These are phyloP conservation scores for Mesocentrotus franciscanus DNA, from an alignment of 53 echinoderm and acorn worm species.

Conservation along the genomic window DNA sequence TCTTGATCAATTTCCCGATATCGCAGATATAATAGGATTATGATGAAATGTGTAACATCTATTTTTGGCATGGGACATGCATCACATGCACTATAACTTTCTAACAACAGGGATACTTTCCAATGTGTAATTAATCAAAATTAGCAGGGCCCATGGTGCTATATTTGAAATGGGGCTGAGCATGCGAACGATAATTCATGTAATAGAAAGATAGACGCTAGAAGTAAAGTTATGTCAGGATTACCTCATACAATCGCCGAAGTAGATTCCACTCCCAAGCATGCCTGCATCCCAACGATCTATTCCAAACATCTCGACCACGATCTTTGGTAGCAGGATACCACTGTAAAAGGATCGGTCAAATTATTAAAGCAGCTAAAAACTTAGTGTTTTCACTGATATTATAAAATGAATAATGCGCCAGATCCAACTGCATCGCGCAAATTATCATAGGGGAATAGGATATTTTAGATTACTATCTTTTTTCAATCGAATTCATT, in stretches of 20 bases:
- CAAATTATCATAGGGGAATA: too few relatives aligned
- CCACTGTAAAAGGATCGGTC: conserved; percentile 64
- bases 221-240: neutral
- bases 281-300: conserved; percentile 84
- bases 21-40: too few relatives aligned
- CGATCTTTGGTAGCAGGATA: conserved; percentile 85
- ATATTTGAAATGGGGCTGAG: too few relatives aligned
- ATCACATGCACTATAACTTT: neutral
- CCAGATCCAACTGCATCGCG: too few relatives aligned
- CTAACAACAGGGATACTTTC: neutral
- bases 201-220: neutral
- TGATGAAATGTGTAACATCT: neutral
- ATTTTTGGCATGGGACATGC: neutral
- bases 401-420: too few relatives aligned
- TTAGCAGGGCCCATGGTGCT: too few relatives aligned
- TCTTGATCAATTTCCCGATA: too few relatives aligned
- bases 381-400: too few relatives aligned
- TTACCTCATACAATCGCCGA: conserved; percentile 83
- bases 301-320: conserved; percentile 80
- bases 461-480: too few relatives aligned
- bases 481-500: too few relatives aligned
- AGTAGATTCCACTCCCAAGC: conserved; percentile 87
- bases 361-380: neutral
- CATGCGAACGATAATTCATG: neutral
- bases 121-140: too few relatives aligned